phyloP scores from a whole-genome alignment of 2,797 vertebrate species.

The Intellagama lesueurii region DNA sequence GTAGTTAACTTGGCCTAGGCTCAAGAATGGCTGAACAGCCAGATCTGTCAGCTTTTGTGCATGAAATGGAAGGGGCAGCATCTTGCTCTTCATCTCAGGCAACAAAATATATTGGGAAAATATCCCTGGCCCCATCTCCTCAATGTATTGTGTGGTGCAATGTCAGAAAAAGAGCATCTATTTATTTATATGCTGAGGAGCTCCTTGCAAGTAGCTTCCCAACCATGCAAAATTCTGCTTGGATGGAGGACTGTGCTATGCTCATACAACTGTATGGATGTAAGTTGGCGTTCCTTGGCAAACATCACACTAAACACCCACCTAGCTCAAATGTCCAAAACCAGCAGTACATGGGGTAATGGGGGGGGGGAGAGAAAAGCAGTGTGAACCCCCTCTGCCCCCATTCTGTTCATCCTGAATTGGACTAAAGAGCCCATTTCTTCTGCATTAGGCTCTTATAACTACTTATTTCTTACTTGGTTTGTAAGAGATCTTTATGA shows the following conservation, averaged over 20 bases:
- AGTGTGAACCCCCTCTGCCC: not conserved
- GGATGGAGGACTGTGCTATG: too few species aligned
- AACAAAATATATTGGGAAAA: not conserved
- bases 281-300: too few species aligned
- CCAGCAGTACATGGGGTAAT: too few species aligned
- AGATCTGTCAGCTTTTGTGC: too few species aligned
- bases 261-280: too few species aligned
- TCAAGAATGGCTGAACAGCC: too few species aligned
- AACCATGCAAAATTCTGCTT: too few species aligned
- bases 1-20: too few species aligned
- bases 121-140: not conserved
- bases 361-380: not conserved
- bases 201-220: not conserved
- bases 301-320: too few species aligned
- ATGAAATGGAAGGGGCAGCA: too few species aligned
- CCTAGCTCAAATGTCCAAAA: too few species aligned
- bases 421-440: not conserved
- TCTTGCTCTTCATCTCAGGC: too few species aligned
- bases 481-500: slow-evolving; percentile 13
- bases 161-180: not conserved
- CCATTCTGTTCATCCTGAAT: not conserved
- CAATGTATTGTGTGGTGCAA: not conserved
- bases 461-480: slow-evolving; percentile 2
- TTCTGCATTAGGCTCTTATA: not conserved
- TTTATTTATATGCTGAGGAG: not conserved